phyloP scores from a whole-genome alignment of 2,113 vertebrate genomes.

The Brachyhypopomus gauderio region DNA sequence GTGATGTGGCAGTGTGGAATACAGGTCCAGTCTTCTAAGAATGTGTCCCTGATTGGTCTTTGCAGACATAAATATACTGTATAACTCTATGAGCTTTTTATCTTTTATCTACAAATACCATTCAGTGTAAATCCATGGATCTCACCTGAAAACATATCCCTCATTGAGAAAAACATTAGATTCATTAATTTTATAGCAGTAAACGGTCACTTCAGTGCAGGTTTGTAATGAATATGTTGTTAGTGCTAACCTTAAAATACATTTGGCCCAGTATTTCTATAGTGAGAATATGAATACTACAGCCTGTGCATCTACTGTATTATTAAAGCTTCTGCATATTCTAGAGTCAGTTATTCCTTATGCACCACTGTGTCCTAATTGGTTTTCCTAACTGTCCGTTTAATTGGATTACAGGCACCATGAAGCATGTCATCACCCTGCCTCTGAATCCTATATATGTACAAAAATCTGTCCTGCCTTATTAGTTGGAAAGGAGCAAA shows the following conservation, averaged over 20 bases:
- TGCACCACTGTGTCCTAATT: conserved; percentile 35
- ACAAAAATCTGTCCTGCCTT: conserved; percentile 1
- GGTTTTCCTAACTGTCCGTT: conserved; percentile 40
- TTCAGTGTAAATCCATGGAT: neutral
- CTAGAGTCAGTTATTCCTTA: neutral
- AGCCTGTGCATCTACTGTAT: neutral
- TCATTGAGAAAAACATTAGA: neutral
- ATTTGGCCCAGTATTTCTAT: neutral
- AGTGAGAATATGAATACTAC: neutral
- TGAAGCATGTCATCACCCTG: conserved; percentile 34
- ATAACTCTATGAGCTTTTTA: neutral
- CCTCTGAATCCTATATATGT: conserved; percentile 14
- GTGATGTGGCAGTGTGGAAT: neutral
- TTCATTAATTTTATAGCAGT: neutral
- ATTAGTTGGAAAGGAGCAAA: neutral
- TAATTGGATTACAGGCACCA: conserved; percentile 54
- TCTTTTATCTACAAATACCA: neutral
- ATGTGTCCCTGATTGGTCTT: neutral
- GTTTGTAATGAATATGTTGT: neutral
- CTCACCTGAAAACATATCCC: neutral
- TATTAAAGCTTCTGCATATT: conserved; percentile 1
- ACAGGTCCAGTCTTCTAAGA: neutral
- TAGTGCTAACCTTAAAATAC: neutral
- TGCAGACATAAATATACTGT: neutral
- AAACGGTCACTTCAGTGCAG: neutral